Evolutionary conservation across 2,113 vertebrate species (phyloP).

Genomic region (Thymallus thymallus): DNA sequence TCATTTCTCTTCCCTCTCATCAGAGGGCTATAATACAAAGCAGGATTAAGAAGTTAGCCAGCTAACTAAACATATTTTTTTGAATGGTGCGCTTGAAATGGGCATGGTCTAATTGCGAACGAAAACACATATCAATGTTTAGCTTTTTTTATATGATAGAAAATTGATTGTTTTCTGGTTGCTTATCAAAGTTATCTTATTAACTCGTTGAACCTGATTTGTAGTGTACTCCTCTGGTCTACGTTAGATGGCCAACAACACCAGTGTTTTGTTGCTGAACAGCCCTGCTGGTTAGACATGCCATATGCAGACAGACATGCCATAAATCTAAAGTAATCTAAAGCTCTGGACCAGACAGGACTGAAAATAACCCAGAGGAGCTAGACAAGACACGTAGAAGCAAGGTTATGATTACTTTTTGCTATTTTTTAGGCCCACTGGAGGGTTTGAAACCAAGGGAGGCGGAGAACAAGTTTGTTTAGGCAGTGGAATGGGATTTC

Average conservation of each 20-base stretch:
- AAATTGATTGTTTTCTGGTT: too few relatives aligned
- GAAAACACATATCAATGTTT: too few relatives aligned
- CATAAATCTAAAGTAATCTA: slow-evolving; percentile 46
- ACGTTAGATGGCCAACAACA: slow-evolving; percentile 40
- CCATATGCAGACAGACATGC: slow-evolving; percentile 29
- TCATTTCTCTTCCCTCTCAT: neutral
- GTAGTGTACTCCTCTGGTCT: slow-evolving; percentile 1
- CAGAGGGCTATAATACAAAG: too few relatives aligned
- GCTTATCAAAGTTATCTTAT: too few relatives aligned
- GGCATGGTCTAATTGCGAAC: too few relatives aligned
- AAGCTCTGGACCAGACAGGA: slow-evolving; percentile 18
- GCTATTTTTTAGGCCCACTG: slow-evolving; percentile 6
- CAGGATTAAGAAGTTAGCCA: too few relatives aligned
- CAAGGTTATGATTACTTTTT: slow-evolving; percentile 20
- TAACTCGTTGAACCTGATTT: too few relatives aligned
- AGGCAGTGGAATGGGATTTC: neutral
- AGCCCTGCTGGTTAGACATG: slow-evolving; percentile 36
- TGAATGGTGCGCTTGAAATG: too few relatives aligned
- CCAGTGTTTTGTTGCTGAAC: slow-evolving; percentile 39
- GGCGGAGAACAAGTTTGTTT: neutral
- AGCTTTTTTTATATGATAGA: too few relatives aligned
- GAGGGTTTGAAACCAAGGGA: neutral
- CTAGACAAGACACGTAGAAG: slow-evolving; percentile 32
- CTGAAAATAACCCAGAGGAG: slow-evolving; percentile 14
- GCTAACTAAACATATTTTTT: too few relatives aligned